Evolutionary conservation across 2,888 invertebrate species (phyloP), one percentile per base, ranked within the genome.

Genomic region (Nebria brevicollis): DNA sequence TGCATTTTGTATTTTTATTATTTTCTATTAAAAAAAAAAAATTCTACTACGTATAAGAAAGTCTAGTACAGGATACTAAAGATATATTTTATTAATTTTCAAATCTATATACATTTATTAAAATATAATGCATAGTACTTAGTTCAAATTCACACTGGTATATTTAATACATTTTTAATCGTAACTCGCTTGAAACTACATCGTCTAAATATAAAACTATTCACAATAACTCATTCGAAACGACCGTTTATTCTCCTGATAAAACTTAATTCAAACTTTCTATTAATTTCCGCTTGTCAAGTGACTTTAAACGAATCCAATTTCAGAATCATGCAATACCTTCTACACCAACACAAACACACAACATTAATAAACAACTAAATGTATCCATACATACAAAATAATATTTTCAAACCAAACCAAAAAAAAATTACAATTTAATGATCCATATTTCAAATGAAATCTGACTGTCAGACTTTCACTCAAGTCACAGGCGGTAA

Each of bases 251-350:
- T 54, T 54, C 7, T 54, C 54, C 54, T 66, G 77, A 70, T 77
- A 77, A 77, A 77, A 77, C 70, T 77, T 77, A 68, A 77, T 77
- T 77, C 77, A 15, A 77, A 77, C 77, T 77, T 77, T 77, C 76
- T 70, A 77, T 77, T 77, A 77, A 77, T 77, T 77, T 77, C 77
- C 77, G 77, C 77, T 77, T 77, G 77, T 77, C 77, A 77, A 77
- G 77, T 70, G 77, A 70, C 54, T 77, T 77, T 77, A 77, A 77
- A 77, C 70, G 77, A 54, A 54, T 54, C 8, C 54, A 54, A 54
- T 54, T 54, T 54, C 54, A 13, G 13, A 13, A 54, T 54, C 54
- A 54, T 54, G 54, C 54, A 54, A 54, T 54, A 54, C 54, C 54
- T 54, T 54, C 11, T 13, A 54, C 54, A 54, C 54, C 8, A 54